phyloP scores from a whole-genome alignment of 2,797 vertebrate species.

The Emys orbicularis region DNA sequence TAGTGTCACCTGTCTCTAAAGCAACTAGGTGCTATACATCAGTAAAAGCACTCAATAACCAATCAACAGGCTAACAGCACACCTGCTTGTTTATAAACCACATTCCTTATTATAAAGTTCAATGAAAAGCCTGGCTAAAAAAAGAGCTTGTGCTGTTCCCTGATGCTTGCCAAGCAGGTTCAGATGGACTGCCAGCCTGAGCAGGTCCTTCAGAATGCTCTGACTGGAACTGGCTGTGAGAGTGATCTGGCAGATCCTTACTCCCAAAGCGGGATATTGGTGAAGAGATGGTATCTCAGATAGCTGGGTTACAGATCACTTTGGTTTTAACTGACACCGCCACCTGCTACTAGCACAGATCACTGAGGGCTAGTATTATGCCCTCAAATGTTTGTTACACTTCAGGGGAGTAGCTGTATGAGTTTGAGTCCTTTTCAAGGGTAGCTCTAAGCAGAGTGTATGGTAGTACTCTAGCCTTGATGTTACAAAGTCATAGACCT shows the following conservation, averaged over 20 bases:
- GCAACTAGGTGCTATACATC: not conserved
- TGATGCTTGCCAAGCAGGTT: not conserved
- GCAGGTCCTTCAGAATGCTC: not conserved
- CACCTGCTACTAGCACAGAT: not conserved
- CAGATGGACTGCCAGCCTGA: not conserved
- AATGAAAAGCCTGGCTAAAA: not conserved
- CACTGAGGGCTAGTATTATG: not conserved
- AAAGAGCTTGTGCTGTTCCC: not conserved
- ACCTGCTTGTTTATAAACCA: not conserved
- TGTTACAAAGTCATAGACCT: not conserved
- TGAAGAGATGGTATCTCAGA: not conserved
- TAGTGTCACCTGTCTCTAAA: not conserved
- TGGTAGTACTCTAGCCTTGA: not conserved
- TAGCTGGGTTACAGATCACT: not conserved
- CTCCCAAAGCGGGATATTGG: accelerated
- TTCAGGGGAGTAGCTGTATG: accelerated
- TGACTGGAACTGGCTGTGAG: not conserved
- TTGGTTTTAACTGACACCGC: not conserved
- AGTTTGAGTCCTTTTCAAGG: not conserved
- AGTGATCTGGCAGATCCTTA: not conserved
- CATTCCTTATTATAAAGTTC: not conserved
- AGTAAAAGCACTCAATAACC: not conserved
- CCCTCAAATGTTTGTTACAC: not conserved
- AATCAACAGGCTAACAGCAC: not conserved
- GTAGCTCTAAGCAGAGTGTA: not conserved